These are phyloP conservation scores for Unio pictorum DNA, from an alignment of 2,888 invertebrate genomes.

Conservation along the genomic window DNA sequence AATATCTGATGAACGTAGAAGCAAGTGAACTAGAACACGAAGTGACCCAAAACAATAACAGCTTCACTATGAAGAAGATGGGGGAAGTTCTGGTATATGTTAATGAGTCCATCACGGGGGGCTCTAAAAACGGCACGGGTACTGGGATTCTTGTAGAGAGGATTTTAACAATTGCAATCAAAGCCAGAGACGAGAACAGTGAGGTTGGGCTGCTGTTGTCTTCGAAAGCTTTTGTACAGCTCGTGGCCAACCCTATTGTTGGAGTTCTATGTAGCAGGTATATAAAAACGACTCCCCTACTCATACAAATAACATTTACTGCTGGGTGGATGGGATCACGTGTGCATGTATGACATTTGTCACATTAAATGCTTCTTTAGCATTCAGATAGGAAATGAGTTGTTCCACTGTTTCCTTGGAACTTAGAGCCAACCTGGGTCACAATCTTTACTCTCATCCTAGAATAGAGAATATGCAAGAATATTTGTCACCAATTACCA, in stretches of 20 bases:
- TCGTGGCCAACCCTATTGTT: constrained; percentile 83
- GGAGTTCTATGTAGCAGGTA: constrained; percentile 78
- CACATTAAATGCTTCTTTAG: constrained; percentile 69
- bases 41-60: background rate
- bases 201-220: constrained; percentile 74
- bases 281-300: no score
- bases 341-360: constrained; percentile 18
- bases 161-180: constrained; percentile 33
- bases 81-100: background rate
- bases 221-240: constrained; percentile 86
- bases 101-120: background rate
- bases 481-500: no score
- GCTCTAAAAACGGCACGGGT: background rate
- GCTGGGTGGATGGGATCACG: no score
- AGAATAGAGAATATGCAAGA: constrained; percentile 7
- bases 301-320: background rate
- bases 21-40: constrained; percentile 26
- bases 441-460: constrained; percentile 71
- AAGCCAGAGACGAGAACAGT: constrained; percentile 62
- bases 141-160: constrained; percentile 8
- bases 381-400: constrained; percentile 69
- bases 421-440: constrained; percentile 68
- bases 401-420: constrained; percentile 65
- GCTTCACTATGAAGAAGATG: background rate
- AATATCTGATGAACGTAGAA: constrained; percentile 77